Evolutionary conservation across 2,113 vertebrate species (phyloP).

Genomic region (Halcyon malimbica): DNA sequence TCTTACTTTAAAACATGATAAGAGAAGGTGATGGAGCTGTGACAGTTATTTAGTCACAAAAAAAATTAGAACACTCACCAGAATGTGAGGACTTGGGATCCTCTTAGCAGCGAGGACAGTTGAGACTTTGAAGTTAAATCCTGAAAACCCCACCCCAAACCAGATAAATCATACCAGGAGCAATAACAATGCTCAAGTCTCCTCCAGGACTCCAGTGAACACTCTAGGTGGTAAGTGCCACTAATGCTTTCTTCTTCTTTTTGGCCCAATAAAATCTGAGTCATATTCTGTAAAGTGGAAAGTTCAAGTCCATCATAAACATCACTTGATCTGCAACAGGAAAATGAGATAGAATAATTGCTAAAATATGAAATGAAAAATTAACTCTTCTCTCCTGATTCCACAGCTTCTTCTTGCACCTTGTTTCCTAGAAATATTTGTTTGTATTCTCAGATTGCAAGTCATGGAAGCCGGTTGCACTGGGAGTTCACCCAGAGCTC

Average conservation of each 20-base stretch:
- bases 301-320: background rate
- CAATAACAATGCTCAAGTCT: background rate
- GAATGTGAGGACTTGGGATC: background rate
- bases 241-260: background rate
- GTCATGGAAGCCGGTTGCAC: rapidly evolving
- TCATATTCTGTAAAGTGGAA: background rate
- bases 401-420: background rate
- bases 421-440: background rate
- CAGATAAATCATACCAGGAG: background rate
- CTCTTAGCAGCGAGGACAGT: background rate
- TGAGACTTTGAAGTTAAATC: background rate
- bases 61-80: background rate
- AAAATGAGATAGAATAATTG: background rate
- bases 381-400: background rate
- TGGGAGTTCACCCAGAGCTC: background rate
- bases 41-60: background rate
- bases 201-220: background rate
- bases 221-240: background rate
- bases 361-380: background rate
- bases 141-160: rapidly evolving
- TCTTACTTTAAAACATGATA: background rate
- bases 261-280: background rate
- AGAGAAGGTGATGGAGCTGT: background rate
- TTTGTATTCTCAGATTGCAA: background rate
- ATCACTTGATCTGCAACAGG: background rate